Conservation (phyloP, 2,888 invertebrate genomes). For the Oeneis ivallda region DNA sequence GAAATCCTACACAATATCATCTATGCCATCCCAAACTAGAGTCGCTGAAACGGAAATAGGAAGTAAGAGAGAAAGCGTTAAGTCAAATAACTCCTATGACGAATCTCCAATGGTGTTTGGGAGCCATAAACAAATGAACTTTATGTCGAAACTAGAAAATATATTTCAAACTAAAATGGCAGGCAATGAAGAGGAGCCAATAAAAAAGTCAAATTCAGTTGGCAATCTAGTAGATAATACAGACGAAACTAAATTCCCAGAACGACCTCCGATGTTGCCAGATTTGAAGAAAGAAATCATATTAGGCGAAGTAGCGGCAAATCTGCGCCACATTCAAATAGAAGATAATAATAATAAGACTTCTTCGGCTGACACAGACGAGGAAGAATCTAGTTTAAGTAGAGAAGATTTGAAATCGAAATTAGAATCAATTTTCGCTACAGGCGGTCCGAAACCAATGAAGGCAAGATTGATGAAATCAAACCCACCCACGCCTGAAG, state of each 20-base stretch:
- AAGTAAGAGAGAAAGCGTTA: constrained; percentile 44
- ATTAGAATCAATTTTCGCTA: constrained; percentile 67
- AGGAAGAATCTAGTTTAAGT: constrained; percentile 57
- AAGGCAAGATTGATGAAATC: constrained; percentile 66
- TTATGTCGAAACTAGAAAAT: constrained; percentile 70
- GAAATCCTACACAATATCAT: constrained; percentile 52
- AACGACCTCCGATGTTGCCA: constrained; percentile 56
- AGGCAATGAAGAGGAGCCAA: constrained; percentile 55
- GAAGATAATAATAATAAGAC: constrained; percentile 46
- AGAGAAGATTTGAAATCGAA: constrained; percentile 70
- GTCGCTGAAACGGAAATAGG: constrained; percentile 41
- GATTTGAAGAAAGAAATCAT: constrained; percentile 68
- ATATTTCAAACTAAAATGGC: constrained; percentile 66
- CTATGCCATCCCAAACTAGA: constrained; percentile 41
- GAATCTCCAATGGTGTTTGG: constrained; percentile 51
- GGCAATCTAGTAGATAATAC: constrained; percentile 58
- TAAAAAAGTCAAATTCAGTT: constrained; percentile 65
- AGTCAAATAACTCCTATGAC: constrained; percentile 49
- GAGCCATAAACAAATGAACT: constrained; percentile 56
- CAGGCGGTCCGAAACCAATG: constrained; percentile 59
- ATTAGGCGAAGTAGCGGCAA: constrained; percentile 53
- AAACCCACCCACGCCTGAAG: constrained; percentile 67
- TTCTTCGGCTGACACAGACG: constrained; percentile 45
- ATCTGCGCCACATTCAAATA: constrained; percentile 53
- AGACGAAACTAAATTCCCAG: constrained; percentile 47